A percentile compares a stretch with the other conserved stretches of the same genome.
These are phyloP conservation scores for Hirudinaria manillensis DNA, from an alignment of 2,888 invertebrate genomes.

Conservation along the genomic window DNA sequence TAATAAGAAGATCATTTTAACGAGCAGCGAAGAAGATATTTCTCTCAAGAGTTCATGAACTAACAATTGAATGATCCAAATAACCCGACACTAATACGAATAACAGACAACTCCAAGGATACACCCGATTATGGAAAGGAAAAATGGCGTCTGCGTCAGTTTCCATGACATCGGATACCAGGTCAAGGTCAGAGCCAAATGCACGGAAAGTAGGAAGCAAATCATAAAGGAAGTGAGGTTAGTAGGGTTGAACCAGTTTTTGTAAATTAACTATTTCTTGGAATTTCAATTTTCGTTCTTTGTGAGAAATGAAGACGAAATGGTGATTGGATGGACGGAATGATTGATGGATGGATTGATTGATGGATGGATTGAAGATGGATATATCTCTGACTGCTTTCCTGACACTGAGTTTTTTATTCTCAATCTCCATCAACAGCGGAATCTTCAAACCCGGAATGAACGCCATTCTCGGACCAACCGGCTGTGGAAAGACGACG, in stretches of 20 bases:
- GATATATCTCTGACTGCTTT: background rate
- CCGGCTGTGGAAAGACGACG: constrained; percentile 51
- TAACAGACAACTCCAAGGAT: no score
- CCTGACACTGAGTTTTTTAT: background rate
- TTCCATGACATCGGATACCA: constrained; percentile 19
- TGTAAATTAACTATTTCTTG: no score
- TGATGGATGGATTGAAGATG: background rate
- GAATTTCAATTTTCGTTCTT: no score
- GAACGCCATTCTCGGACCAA: constrained; percentile 53
- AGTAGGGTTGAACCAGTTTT: background rate
- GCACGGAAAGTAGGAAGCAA: background rate
- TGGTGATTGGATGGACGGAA: background rate
- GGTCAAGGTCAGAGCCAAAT: constrained; percentile 7
- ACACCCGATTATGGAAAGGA: no score
- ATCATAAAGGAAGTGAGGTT: constrained; percentile 15
- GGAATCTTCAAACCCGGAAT: constrained; percentile 50
- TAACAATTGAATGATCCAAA: no score
- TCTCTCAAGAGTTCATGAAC: no score
- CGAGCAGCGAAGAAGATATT: no score
- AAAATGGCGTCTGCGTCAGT: background rate
- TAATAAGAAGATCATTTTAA: no score
- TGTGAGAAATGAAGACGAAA: background rate
- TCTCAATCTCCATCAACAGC: background rate
- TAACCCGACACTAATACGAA: no score
- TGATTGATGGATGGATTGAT: background rate